These are phyloP conservation scores for Ornithoptera alexandrae DNA, from an alignment of 2,888 invertebrate species.

Conservation along the genomic window DNA sequence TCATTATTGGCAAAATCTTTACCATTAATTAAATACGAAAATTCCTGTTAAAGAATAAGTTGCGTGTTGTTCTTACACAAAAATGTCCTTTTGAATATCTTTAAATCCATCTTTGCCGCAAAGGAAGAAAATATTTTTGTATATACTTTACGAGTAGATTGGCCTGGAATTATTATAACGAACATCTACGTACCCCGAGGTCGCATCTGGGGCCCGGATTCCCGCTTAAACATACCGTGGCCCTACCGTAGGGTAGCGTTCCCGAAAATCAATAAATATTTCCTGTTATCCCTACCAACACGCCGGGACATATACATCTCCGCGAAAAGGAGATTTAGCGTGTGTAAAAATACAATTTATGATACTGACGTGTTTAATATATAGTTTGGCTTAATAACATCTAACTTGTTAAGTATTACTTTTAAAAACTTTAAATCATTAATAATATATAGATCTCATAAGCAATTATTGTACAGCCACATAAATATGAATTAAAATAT, in stretches of 20 bases:
- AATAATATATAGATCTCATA: too few species aligned
- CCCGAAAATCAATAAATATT: slow-evolving; percentile 27
- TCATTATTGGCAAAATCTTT: too few species aligned
- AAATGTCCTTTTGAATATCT: not conserved
- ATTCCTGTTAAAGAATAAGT: not conserved
- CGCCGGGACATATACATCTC: slow-evolving; percentile 3
- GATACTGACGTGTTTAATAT: not conserved
- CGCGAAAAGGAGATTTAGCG: slow-evolving; percentile 16
- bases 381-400: not conserved
- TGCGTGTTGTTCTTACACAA: not conserved
- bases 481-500: too few species aligned
- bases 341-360: slow-evolving; percentile 1
- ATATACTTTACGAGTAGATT: slow-evolving; percentile 7
- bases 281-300: slow-evolving; percentile 19
- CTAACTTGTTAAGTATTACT: too few species aligned
- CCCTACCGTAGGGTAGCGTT: slow-evolving; percentile 20
- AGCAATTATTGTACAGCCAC: too few species aligned
- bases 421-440: too few species aligned
- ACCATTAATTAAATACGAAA: too few species aligned
- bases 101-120: not conserved
- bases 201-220: slow-evolving; percentile 24
- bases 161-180: slow-evolving; percentile 22
- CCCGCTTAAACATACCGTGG: slow-evolving; percentile 15
- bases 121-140: slow-evolving; percentile 7
- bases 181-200: slow-evolving; percentile 20